These are phyloP conservation scores for Streptopelia turtur DNA, from an alignment of 2,797 vertebrate genomes.

Conservation along the genomic window DNA sequence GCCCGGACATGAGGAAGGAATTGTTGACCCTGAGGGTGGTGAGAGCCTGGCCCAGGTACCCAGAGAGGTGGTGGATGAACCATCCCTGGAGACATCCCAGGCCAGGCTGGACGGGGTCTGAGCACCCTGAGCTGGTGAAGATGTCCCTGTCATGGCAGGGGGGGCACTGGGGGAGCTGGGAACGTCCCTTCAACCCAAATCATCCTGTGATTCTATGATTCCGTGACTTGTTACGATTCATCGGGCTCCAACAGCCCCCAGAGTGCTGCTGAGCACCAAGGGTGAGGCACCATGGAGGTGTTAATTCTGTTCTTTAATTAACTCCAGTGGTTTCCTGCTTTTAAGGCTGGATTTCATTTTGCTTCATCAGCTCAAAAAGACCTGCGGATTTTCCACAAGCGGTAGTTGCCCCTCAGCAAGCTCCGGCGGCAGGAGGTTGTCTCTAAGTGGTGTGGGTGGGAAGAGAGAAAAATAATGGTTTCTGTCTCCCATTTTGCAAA, in stretches of 20 bases:
- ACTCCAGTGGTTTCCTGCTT: background rate
- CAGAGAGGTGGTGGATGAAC: too few relatives aligned
- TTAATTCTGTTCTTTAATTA: background rate
- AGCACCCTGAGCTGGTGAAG: too few relatives aligned
- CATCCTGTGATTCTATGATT: too few relatives aligned
- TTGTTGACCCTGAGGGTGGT: too few relatives aligned
- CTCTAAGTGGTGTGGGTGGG: background rate
- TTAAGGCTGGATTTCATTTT: rapidly evolving
- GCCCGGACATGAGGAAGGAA: too few relatives aligned
- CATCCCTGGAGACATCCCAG: too few relatives aligned
- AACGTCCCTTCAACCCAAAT: too few relatives aligned
- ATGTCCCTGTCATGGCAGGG: too few relatives aligned
- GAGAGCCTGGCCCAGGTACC: too few relatives aligned
- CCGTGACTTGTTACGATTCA: background rate
- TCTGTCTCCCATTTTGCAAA: background rate
- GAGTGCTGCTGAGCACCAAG: background rate
- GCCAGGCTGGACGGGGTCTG: too few relatives aligned
- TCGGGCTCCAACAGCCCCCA: background rate
- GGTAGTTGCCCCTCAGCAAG: background rate
- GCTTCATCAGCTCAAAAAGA: background rate
- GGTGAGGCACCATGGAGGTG: background rate
- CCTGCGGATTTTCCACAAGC: background rate
- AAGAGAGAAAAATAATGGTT: background rate
- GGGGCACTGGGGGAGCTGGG: too few relatives aligned
- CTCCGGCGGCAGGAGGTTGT: background rate